Base-by-base conservation (phyloP, 1,140 invertebrate genomes). In the Caligus rogercresseyi region DNA sequence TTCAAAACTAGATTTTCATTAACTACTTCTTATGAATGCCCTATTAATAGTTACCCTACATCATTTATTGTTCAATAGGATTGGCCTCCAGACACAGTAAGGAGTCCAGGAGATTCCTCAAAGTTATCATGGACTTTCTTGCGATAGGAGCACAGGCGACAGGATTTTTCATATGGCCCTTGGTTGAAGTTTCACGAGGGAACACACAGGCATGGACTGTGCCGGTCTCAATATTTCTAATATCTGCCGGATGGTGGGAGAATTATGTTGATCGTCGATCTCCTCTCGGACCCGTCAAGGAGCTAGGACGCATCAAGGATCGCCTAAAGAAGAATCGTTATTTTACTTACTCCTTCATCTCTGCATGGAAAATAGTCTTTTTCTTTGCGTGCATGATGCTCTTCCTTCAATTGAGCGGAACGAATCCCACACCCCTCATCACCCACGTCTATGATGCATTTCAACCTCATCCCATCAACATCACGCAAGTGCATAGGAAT, bases 201-300 rank as follows among this genome's bases (percentile, higher is more conserved):
- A 62, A 67, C 53, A 18, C 23, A 13, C 64, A 51, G 26, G 68
- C 86, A 20, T 93, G 87, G 86, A 76, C 89, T 4, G 84, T 93
- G 60, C 89, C 91, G 0, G 72, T 89, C 0, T 77, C 87, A 0
- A 78, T 89, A 4, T 73, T 94, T 31, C 79, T 91, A 52, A 84
- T 91, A 51, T 95, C 90, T 1, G 80, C 89, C 24, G 85, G 87
- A 21, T 96, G 89, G 87, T 96, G 92, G 92, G 92, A 96, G 74
- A 97, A 96, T 75, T 97, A 89, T 70, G 87, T 91, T 0, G 86
- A 86, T 23, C 52, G 61, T 13, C 52, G 61, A 2, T 63, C 61
- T 63, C 61, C 61, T 3, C 19, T 54, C 14, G 23, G 51, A 21
- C 52, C 25, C 18, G 82, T 93, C 19, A 83, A 83, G 69, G 79